These are phyloP conservation scores for Melospiza georgiana DNA, from an alignment of 2,113 vertebrate genomes.

Conservation along the genomic window DNA sequence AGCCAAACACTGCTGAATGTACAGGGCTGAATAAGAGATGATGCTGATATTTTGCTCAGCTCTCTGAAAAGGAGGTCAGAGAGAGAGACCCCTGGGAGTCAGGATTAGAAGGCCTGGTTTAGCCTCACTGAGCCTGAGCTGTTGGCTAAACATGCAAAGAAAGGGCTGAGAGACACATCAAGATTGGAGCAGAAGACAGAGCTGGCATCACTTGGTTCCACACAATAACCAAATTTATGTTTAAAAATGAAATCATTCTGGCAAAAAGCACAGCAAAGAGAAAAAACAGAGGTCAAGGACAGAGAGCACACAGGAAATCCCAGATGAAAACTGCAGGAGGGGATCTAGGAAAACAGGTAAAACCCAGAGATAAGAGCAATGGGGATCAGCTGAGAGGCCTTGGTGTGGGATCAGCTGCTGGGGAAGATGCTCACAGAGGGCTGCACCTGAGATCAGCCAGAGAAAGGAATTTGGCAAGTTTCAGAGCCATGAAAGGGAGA, in stretches of 20 bases:
- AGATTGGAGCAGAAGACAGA: not conserved
- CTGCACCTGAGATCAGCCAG: not conserved
- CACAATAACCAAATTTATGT: not conserved
- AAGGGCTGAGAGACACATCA: not conserved
- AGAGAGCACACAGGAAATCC: not conserved
- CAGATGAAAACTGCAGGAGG: not conserved
- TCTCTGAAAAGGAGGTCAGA: not conserved
- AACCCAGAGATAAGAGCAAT: not conserved
- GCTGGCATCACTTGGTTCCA: not conserved
- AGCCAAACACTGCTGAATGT: not conserved
- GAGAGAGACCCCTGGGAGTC: not conserved
- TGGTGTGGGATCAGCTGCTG: not conserved
- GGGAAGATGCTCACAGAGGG: not conserved
- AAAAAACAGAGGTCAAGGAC: not conserved
- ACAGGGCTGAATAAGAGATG: not conserved
- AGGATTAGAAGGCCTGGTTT: not conserved
- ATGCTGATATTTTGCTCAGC: not conserved
- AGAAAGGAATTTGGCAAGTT: not conserved
- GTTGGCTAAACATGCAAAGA: not conserved
- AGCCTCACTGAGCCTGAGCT: not conserved
- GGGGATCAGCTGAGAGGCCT: not conserved
- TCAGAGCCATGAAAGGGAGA: not conserved
- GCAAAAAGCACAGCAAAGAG: not conserved
- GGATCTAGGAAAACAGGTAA: not conserved
- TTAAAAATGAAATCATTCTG: not conserved